Evolutionary conservation across 2,888 invertebrate species (phyloP), one percentile per base, ranked within the genome.

Genomic region (Chymomyza amoena): DNA sequence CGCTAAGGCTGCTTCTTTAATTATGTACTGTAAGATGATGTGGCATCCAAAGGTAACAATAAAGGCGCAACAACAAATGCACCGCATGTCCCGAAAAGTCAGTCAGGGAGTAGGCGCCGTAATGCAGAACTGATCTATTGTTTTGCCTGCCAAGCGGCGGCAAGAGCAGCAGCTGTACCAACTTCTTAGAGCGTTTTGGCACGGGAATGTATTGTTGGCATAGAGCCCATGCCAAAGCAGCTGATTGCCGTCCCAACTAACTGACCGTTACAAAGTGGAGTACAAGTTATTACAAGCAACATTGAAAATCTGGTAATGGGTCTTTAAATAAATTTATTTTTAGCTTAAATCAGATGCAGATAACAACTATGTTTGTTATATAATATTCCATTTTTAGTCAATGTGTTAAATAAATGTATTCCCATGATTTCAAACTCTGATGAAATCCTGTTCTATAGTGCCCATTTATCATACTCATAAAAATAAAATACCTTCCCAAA

Each of bases 391-490:
- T 45, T 36, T 36, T 0, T 36, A 36, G 39, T 13, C 3, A 45
- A 10, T n/a, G 28, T 18, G 36, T 45, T 56, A 16, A 13, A 28
- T 36, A 50, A 10, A 51, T 0, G 6, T 20, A 45, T 52, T 70
- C 63, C 64, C 73, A 64, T 61, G 69, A 51, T 13, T 13, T 13
- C 13, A 45, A 10, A 45, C 39, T 45, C 39, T 45, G 39, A 1
- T 13, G 10, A 45, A 45, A 45, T 45, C 39, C 13, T 45, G 39
- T 45, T 13, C 13, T 45, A 45, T 6, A 45, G 39, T 59, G 67
- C 60, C 78, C 83, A 84, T 83, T 83, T 83, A 83, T 83, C 84
- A 83, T 81, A 84, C 82, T 83, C 81, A 84, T 84, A 84, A 83
- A 83, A 82, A 81, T 77, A 75, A 79, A 79, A 80, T 73, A 10